Percentiles rank a stretch among this genome's conserved stretches.
These are phyloP conservation scores for Aurelia aurita complex sp. Pacific DNA, from an alignment of 30 jellyfish, hydroid and myxozoan species.

Conservation along the genomic window DNA sequence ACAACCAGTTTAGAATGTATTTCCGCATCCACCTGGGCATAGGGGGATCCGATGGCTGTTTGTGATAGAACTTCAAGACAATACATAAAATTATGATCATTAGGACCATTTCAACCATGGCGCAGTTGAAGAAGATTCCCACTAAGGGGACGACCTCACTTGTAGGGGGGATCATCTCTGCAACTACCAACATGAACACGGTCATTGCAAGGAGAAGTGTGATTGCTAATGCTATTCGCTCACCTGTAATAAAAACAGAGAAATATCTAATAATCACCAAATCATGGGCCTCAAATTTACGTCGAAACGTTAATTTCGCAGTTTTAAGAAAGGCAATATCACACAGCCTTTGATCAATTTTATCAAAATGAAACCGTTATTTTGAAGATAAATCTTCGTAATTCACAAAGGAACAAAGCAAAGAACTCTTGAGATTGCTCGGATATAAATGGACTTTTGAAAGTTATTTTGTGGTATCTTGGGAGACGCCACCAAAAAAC, in stretches of 20 bases:
- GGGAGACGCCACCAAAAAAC: too few relatives aligned
- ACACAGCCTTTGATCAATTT: too few relatives aligned
- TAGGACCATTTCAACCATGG: slow-evolving; percentile 86
- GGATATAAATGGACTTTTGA: too few relatives aligned
- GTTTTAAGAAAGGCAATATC: too few relatives aligned
- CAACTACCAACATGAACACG: slow-evolving; percentile 82
- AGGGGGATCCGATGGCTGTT: slow-evolving; percentile 73
- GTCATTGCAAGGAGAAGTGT: slow-evolving; percentile 83
- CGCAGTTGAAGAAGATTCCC: slow-evolving; percentile 71
- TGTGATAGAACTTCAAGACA: slow-evolving; percentile 56
- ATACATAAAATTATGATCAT: slow-evolving; percentile 63
- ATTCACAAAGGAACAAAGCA: too few relatives aligned
- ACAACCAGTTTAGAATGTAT: slow-evolving; percentile 51
- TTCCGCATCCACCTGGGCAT: slow-evolving; percentile 75
- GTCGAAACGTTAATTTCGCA: too few relatives aligned
- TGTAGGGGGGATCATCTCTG: slow-evolving; percentile 82
- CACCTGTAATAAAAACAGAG: slow-evolving; percentile 43
- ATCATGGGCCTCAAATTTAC: not conserved
- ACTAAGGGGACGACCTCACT: slow-evolving; percentile 79
- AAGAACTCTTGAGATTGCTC: too few relatives aligned
- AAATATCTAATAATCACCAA: not conserved
- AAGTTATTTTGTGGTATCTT: too few relatives aligned
- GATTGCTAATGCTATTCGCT: slow-evolving; percentile 72
- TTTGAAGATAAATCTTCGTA: too few relatives aligned
- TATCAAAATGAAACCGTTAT: too few relatives aligned